Base-by-base conservation (phyloP, 2,797 vertebrate species). In the Rhinella marina region DNA sequence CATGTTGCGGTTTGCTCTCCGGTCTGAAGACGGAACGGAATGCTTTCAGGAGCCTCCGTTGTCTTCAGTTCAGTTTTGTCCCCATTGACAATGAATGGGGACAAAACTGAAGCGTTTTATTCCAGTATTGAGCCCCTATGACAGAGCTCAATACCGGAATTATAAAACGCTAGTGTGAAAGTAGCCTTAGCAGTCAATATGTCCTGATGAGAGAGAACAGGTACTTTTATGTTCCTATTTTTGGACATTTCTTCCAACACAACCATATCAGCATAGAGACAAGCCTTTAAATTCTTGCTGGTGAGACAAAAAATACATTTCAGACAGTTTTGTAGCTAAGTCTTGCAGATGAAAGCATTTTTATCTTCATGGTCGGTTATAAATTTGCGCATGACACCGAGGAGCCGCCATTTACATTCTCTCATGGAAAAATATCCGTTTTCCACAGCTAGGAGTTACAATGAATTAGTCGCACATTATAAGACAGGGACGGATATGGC, bases 281-380 rank as follows among this genome's bases (percentile, higher is more conserved):
- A 29, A 29, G 7, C 13, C 54, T 10, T 2, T 3, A 8, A 78
- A 78, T 25, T 56, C 32, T 41, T 73, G 32, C 19, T 16, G 17
- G 14, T 54, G 75, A 52, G 75, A 77, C 48, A 77, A 16, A 23
- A 75, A 54, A 77, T 21, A 14, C 54, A 7, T 32, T 21, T 68
- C 81, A 52, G 48, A 56, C 2, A 25, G 23, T 13, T 41, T 54
- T 54, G 41, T 19, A 68, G 10, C 48, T 54, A 10, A 0, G 29
- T 19, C 25, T 56, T 16, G 29, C 27, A 83, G 50, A 83, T 72
- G 16, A 83, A 83, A 83, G 66, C 64, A 83, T 83, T 83, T 83
- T 54, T 82, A 56, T n/a, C 50, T 54, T 68, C 54, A 29, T 21
- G 68, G 19, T 29, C 82, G 23, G 52, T 73, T 56, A 59, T 84